These are phyloP conservation scores for Ligdia adustata DNA, from an alignment of 2,888 invertebrate species.

Conservation along the genomic window DNA sequence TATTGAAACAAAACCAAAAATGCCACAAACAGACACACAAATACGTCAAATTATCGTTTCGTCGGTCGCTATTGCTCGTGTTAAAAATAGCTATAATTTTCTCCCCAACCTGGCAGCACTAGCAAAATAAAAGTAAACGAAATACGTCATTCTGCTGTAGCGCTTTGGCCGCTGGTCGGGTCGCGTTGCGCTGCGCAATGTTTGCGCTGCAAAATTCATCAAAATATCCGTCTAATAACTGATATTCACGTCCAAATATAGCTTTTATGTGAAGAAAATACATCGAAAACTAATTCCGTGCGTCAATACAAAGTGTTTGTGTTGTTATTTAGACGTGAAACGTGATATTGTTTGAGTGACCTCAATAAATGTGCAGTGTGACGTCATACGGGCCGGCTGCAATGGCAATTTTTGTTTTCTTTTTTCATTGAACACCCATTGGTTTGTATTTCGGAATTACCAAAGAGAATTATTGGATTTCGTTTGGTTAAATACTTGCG, in stretches of 20 bases:
- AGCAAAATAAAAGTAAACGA: conserved; percentile 7
- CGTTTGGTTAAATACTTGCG: too few species aligned
- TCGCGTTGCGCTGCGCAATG: conserved; percentile 42
- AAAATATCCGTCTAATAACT: conserved; percentile 29
- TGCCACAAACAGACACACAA: too few species aligned
- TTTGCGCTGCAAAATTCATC: conserved; percentile 56
- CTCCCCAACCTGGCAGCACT: conserved; percentile 48
- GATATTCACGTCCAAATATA: conserved; percentile 24
- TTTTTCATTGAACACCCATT: conserved; percentile 16
- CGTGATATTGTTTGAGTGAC: conserved; percentile 41
- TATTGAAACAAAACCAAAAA: too few species aligned
- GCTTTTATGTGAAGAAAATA: neutral
- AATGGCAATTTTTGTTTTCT: conserved; percentile 20
- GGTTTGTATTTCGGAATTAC: conserved; percentile 37
- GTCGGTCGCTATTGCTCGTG: too few species aligned
- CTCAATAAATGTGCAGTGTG: conserved; percentile 55
- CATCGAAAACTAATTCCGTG: conserved; percentile 10
- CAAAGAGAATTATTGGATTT: too few species aligned
- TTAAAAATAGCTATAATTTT: too few species aligned
- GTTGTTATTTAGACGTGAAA: conserved; percentile 18
- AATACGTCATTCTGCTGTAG: conserved; percentile 70
- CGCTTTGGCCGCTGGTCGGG: conserved; percentile 52
- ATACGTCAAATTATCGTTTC: too few species aligned
- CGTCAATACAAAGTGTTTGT: conserved; percentile 1
- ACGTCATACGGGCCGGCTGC: conserved; percentile 48